Base-by-base conservation (phyloP, 2,113 vertebrate species). In the Casuarius casuarius region DNA sequence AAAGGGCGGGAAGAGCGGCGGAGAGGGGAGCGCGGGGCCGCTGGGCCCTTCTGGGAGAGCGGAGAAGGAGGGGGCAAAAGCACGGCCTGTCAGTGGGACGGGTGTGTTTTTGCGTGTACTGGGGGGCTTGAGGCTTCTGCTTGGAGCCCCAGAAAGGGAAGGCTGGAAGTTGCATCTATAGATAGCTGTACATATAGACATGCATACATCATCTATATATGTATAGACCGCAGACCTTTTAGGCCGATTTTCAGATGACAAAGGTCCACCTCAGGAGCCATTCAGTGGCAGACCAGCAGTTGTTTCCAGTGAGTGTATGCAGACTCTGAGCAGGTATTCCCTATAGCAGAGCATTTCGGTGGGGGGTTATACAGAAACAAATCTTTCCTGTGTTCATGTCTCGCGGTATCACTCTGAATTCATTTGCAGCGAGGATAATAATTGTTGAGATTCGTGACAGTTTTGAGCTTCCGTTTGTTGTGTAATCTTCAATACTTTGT, bases 301-400 rank as follows among this genome's bases (percentile, higher is more conserved):
- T 33, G 29, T 33, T 52, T 51, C 22, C 33, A 12, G 44, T 5
- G 26, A 71, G 48, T 9, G 6, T 0, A 14, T 35, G 1, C 21
- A 42, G 70, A 2, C 13, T 17, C 54, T 59, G 31, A 56, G 31
- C 29, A 58, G 31, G 31, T 58, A 31, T 58, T 58, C 56, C 56
- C 9, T 59, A 10, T 33, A 19, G 56, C 17, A 33, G 31, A 29
- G 56, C 31, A 58, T 46, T 83, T 22, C 19, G 19, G 26, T 2
- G 0, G 15, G 33, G 65, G 42, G n/a, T 58, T 2, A 26, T 25
- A 4, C 19, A 38, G 38, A 33, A 48, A 12, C 9, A 26, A 18
- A 5, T 20, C 15, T 12, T 8, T 5, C 2, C 5, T 18, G 19
- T 23, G 35, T 38, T 71, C 12, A 0, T 20, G 8, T 3, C 46